A percentile compares a stretch with the other conserved stretches of the same genome.
Conservation (phyloP, 2,113 vertebrate genomes). For the Peromyscus polionotus region DNA sequence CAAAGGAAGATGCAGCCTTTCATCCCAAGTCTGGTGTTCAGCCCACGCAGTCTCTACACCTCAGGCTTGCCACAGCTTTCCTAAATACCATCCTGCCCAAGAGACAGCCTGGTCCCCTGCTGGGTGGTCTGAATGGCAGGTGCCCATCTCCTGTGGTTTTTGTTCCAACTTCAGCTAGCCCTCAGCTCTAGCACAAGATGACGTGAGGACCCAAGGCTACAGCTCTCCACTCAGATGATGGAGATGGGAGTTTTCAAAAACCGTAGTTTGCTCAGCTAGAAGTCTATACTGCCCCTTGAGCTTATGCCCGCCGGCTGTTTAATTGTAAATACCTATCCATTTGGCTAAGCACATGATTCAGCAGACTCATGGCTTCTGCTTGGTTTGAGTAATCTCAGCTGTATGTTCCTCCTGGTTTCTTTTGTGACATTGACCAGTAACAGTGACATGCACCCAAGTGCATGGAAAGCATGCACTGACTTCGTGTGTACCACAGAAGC, state of each 20-base stretch:
- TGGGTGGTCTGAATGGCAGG: too few species aligned
- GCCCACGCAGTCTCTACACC: neutral
- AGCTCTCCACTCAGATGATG: neutral
- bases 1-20: neutral
- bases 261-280: too few species aligned
- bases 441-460: neutral
- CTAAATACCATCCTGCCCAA: neutral
- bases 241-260: too few species aligned
- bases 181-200: neutral
- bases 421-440: neutral
- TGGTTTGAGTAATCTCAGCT: neutral
- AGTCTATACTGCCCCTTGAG: neutral
- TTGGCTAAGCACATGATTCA: neutral
- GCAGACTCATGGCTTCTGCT: neutral
- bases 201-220: too few species aligned
- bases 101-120: neutral
- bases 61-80: neutral
- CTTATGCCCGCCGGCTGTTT: neutral
- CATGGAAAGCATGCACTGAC: neutral
- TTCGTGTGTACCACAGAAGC: neutral
- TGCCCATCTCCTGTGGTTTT: too few species aligned
- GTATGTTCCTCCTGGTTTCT: neutral
- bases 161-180: neutral
- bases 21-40: neutral
- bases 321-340: neutral